Evolutionary conservation across 2,797 vertebrate species (phyloP), one percentile per base, ranked within the genome.

Genomic region (Perodicticus potto): DNA sequence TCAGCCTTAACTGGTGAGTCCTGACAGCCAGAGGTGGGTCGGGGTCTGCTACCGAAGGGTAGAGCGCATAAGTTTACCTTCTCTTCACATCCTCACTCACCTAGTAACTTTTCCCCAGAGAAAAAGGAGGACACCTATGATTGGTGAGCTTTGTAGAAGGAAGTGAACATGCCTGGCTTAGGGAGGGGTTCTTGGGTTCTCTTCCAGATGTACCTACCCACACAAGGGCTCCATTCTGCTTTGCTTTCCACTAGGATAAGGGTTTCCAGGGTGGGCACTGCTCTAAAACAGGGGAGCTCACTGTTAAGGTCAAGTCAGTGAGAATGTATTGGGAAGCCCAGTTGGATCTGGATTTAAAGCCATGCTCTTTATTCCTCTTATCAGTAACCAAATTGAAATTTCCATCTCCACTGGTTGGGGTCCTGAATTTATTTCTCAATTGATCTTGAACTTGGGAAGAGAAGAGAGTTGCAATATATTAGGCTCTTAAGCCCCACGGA

Each of bases 371-470:
- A 69, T 10, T 86, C 78, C 78, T 49, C 63, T 91, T 59, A 61
- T 81, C 12, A 59, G 45, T 77, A 76, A 82, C 27, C 40, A 93
- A 86, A 43, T 14, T 78, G 69, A 27, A 40, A 70, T 93, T 91
- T 91, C 12, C 27, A 78, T 34, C 7, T 91, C 23, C 16, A 9
- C 57, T n/a, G 6, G 57, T 80, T 80, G 40, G 53, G 78, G 32
- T 83, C 80, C 11, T 87, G 59, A 55, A 87, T 94, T 87, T 53
- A 88, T 76, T 94, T 96, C 65, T 94, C 59, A 85, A 0, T 20
- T 95, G 63, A 27, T 95, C 73, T 59, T 84, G 73, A 88, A 95
- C 19, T 72, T 95, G 45, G 55, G 59, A 45, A 84, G 45, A 82
- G 92, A 93, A 87, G 53, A 88, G 12, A n/a, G 32, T 27, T 89